Evolutionary conservation across 2,888 invertebrate genomes (phyloP), one percentile per base, ranked within the genome.

Genomic region (Amphipyra berbera): DNA sequence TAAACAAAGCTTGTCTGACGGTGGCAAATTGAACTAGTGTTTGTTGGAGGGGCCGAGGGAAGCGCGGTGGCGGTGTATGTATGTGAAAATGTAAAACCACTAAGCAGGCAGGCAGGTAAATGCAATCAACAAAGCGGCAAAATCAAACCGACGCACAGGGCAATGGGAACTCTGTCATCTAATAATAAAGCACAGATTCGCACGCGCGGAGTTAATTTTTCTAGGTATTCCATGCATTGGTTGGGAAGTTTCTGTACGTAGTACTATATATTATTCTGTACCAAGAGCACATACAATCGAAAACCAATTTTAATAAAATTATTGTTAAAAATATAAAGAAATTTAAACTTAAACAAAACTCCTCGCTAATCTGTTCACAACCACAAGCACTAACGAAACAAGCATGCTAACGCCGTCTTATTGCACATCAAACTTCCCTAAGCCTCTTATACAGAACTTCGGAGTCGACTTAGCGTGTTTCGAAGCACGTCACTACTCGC

Each of bases 1-100:
- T 76, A 77, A 79, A 76, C 69, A 62, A 76, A 68, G 76, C 52
- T 69, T 67, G 52, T 67, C 63, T 44, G 40, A 21, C 58, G 41
- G 73, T 59, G 57, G 61, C 58, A 73, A 61, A 76, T 64, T 66
- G 61, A 61, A 61, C 48, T 15, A 57, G 42, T 45, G 55, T 56
- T 48, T 49, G 55, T 48, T n/a, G 62, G 13, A 35, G 21, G 50
- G 41, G 12, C 5, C 56, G 63, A 56, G 63, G 13, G 41, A 61
- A 9, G 38, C 52, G 52, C 41, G 47, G 21, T 12, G 15, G 61
- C 73, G 68, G n/a, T 5, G 3, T 13, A n/a, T 27, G 30, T 7
- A 33, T 30, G 10, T 10, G 12, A 5, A 4, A 13, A 54, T 30
- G 3, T 46, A n/a, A 30, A 30, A 2, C n/a, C n/a, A n/a, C n/a